Evolutionary conservation across 2,797 vertebrate species (phyloP).

Genomic region (Erithacus rubecula): DNA sequence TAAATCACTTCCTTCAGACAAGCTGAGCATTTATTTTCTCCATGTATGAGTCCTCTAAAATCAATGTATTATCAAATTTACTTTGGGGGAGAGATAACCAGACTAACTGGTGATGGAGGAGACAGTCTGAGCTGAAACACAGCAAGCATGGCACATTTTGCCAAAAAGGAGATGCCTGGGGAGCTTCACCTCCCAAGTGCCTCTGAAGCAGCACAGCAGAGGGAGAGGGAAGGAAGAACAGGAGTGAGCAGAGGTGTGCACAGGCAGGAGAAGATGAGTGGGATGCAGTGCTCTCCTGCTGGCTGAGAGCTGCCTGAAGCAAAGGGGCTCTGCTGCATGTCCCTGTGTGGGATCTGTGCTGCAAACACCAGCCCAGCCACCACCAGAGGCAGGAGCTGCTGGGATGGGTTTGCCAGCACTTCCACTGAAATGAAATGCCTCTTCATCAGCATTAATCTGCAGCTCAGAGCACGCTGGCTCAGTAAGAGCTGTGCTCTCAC

Average conservation of each 20-base stretch:
- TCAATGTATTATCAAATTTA: conserved; percentile 17
- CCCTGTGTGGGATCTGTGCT: conserved; percentile 66
- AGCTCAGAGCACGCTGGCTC: too few species aligned
- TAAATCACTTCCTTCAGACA: background rate
- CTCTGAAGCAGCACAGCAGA: background rate
- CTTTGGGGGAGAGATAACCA: conserved; percentile 7
- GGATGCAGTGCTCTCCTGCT: conserved; percentile 63
- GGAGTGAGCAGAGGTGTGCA: background rate
- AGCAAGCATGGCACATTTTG: background rate
- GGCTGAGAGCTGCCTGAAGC: conserved; percentile 64
- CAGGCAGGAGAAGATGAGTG: background rate
- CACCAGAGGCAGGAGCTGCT: conserved; percentile 70
- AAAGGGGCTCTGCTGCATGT: conserved; percentile 61
- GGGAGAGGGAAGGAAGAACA: background rate
- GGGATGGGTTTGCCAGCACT: conserved; percentile 61
- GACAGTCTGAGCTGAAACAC: background rate
- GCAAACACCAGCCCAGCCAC: conserved; percentile 65
- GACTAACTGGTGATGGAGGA: background rate
- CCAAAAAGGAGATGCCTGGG: background rate
- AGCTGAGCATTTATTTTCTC: background rate
- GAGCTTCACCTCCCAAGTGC: background rate
- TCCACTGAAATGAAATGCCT: too few species aligned
- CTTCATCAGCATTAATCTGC: too few species aligned
- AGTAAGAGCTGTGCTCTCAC: background rate
- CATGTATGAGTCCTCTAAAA: background rate